Conservation (phyloP, 2,113 vertebrate species). For the Oxyura jamaicensis region DNA sequence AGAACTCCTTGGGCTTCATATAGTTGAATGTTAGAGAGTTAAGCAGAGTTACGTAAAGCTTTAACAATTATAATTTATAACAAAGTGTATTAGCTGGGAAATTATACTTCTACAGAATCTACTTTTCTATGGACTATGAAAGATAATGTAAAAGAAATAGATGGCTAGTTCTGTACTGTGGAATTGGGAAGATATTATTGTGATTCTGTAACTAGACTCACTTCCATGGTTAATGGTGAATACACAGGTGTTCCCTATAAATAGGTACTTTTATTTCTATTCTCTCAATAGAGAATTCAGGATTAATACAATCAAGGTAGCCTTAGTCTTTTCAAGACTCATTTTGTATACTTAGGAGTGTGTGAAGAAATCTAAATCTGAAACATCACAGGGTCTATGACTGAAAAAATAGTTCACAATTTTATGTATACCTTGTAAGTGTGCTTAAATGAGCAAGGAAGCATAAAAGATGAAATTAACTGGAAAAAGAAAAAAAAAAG, state of each 20-base stretch:
- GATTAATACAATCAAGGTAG: conserved; percentile 18
- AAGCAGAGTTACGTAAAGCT: not conserved
- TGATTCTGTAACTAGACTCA: not conserved
- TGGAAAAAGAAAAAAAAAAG: not conserved
- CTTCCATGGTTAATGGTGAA: not conserved
- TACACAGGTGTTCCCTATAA: not conserved
- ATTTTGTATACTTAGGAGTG: conserved; percentile 29
- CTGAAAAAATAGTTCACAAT: conserved; percentile 15
- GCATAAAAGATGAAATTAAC: not conserved
- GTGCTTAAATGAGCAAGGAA: conserved; percentile 15
- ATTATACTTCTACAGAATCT: not conserved
- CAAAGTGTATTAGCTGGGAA: not conserved
- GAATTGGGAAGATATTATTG: not conserved
- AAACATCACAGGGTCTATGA: conserved; percentile 12
- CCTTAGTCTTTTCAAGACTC: conserved; percentile 43
- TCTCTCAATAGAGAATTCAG: not conserved
- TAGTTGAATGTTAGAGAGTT: not conserved
- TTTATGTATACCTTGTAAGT: conserved; percentile 10
- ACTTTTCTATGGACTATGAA: not conserved
- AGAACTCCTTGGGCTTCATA: not conserved
- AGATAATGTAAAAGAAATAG: not conserved
- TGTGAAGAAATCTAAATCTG: conserved; percentile 40
- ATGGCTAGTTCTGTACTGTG: not conserved
- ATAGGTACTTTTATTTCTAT: conserved; percentile 33
- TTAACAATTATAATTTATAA: not conserved